These are phyloP conservation scores for Aurelia aurita complex sp. Pacific DNA, from an alignment of 30 jellyfish, hydroid and myxozoan genomes.

Conservation along the genomic window DNA sequence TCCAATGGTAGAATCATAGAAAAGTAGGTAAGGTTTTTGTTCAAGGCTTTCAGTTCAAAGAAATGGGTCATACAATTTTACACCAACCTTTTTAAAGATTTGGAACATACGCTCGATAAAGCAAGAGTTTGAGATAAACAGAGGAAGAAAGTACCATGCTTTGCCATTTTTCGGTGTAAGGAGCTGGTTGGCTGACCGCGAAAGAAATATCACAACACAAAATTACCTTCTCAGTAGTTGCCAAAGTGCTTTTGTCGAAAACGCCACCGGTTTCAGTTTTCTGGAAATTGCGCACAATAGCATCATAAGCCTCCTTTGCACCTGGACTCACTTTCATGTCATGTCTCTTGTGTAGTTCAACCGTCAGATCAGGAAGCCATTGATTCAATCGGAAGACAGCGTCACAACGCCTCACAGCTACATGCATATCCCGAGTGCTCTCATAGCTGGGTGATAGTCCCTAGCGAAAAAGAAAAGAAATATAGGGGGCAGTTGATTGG, in stretches of 20 bases:
- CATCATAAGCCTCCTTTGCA: constrained; percentile 61
- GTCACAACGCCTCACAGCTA: constrained; percentile 52
- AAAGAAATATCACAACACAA: too few species aligned
- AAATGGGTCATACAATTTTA: too few species aligned
- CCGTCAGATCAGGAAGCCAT: constrained; percentile 44
- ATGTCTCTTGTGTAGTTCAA: constrained; percentile 53
- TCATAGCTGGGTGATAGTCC: constrained; percentile 48
- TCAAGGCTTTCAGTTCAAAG: too few species aligned
- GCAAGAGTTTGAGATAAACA: too few species aligned
- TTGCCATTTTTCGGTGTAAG: too few species aligned
- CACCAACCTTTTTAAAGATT: too few species aligned
- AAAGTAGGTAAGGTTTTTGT: too few species aligned
- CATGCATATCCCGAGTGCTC: constrained; percentile 32
- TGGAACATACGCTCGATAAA: too few species aligned
- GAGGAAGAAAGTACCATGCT: too few species aligned
- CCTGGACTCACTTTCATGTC: constrained; percentile 37
- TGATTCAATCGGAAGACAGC: constrained; percentile 69
- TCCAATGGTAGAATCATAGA: too few species aligned
- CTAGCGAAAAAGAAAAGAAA: neutral
- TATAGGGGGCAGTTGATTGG: too few species aligned
- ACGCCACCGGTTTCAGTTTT: constrained; percentile 56
- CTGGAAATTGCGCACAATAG: constrained; percentile 50
- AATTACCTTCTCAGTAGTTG: constrained; percentile 46
- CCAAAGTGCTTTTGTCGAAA: constrained; percentile 31
- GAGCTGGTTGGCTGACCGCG: too few species aligned